A percentile compares a stretch with the other conserved stretches of the same genome.
Evolutionary conservation across 2,888 invertebrate species (phyloP).

Genomic region (Ennomos erosarius): DNA sequence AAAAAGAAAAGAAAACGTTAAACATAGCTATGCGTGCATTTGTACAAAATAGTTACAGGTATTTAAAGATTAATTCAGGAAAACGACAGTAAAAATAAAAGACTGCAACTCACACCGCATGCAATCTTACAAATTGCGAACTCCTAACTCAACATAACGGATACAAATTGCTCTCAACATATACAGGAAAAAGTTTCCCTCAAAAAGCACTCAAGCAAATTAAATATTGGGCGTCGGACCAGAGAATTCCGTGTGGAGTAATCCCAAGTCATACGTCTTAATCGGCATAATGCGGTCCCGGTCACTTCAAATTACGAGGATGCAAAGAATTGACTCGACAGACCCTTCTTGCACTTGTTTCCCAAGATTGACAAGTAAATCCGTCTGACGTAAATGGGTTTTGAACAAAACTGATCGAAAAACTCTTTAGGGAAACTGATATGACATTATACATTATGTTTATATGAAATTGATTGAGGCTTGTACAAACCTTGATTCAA

Average conservation of each 20-base stretch:
- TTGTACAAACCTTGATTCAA: slow-evolving; percentile 87
- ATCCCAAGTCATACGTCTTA: slow-evolving; percentile 80
- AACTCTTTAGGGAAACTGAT: slow-evolving; percentile 17
- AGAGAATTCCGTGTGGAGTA: slow-evolving; percentile 66
- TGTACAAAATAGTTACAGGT: too few relatives aligned
- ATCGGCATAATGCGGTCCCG: slow-evolving; percentile 79
- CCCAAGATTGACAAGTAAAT: slow-evolving; percentile 65
- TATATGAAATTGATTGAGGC: slow-evolving; percentile 3
- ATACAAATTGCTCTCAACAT: slow-evolving; percentile 79
- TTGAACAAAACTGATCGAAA: slow-evolving; percentile 34
- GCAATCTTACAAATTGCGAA: slow-evolving; percentile 60
- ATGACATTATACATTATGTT: slow-evolving; percentile 26
- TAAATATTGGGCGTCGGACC: slow-evolving; percentile 78
- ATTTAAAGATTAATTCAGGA: not conserved
- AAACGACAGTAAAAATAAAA: slow-evolving; percentile 17
- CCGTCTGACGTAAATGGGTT: slow-evolving; percentile 54
- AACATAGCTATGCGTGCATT: not conserved
- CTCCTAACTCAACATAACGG: slow-evolving; percentile 76
- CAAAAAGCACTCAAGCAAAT: slow-evolving; percentile 83
- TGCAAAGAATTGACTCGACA: slow-evolving; percentile 68
- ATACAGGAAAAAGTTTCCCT: slow-evolving; percentile 74
- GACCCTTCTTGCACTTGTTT: slow-evolving; percentile 64
- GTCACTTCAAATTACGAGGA: slow-evolving; percentile 72
- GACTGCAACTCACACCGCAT: slow-evolving; percentile 56
- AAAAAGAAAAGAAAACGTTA: slow-evolving; percentile 23